A percentile compares a stretch with the other conserved stretches of the same genome.
Evolutionary conservation across 2,888 invertebrate genomes (phyloP).

Genomic region (Apeira syringaria): DNA sequence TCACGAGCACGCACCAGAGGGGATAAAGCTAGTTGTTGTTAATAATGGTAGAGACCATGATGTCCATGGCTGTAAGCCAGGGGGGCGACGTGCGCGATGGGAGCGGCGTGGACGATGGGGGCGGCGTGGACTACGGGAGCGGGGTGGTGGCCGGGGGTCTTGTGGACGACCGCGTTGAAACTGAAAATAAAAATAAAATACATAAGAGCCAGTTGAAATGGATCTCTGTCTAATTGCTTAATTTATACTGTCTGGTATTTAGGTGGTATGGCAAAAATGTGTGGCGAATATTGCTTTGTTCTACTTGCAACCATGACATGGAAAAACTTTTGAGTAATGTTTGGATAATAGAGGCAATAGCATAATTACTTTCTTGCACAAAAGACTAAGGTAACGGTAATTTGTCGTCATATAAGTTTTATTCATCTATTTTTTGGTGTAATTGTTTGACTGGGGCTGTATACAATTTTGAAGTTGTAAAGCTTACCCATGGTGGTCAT

Average conservation of each 20-base stretch:
- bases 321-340: slow-evolving; percentile 3
- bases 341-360: slow-evolving; percentile 4
- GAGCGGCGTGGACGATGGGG: slow-evolving; percentile 58
- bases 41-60: slow-evolving; percentile 66
- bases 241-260: slow-evolving; percentile 5
- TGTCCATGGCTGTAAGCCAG: slow-evolving; percentile 64
- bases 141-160: slow-evolving; percentile 74
- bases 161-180: slow-evolving; percentile 82
- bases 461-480: not conserved
- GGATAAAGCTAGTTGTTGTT: slow-evolving; percentile 59
- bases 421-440: slow-evolving; percentile 9
- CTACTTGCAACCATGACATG: slow-evolving; percentile 11
- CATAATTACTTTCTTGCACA: not conserved
- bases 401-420: slow-evolving; percentile 13
- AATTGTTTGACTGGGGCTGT: not conserved
- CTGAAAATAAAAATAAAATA: slow-evolving; percentile 44
- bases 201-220: not conserved
- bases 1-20: slow-evolving; percentile 54
- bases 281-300: slow-evolving; percentile 10
- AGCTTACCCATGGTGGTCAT: slow-evolving; percentile 83
- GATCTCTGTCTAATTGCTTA: not conserved
- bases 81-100: slow-evolving; percentile 57
- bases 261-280: slow-evolving; percentile 3
- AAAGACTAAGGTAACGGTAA: not conserved
- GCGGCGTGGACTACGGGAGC: slow-evolving; percentile 64